Percentiles rank a stretch among this genome's conserved stretches.
phyloP scores from a whole-genome alignment of 1,140 invertebrate genomes.

The Microplitis mediator region DNA sequence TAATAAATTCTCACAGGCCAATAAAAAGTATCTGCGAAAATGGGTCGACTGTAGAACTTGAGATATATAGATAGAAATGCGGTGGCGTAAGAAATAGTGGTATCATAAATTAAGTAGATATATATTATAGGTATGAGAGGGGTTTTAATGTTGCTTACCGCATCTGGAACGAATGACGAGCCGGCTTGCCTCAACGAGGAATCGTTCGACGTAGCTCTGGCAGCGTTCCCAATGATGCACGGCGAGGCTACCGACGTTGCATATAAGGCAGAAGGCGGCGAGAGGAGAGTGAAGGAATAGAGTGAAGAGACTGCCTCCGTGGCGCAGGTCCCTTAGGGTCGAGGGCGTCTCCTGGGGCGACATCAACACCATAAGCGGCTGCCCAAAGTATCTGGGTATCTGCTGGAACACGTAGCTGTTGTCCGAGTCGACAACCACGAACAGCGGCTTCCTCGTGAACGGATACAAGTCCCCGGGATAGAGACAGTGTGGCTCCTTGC shows the following conservation, averaged over 20 bases:
- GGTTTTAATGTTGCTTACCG: conserved; percentile 66
- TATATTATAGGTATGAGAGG: neutral
- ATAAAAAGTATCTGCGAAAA: conserved; percentile 10
- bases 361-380: conserved; percentile 93
- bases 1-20: conserved; percentile 4
- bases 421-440: conserved; percentile 93
- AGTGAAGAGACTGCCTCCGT: conserved; percentile 92
- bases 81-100: neutral
- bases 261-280: conserved; percentile 91
- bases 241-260: conserved; percentile 84
- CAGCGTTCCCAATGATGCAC: conserved; percentile 90
- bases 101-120: neutral
- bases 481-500: conserved; percentile 85
- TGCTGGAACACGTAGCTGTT: conserved; percentile 94
- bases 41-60: conserved; percentile 1
- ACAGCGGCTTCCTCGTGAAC: conserved; percentile 89
- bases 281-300: conserved; percentile 93
- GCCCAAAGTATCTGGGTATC: conserved; percentile 90
- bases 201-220: conserved; percentile 85
- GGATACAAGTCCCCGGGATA: conserved; percentile 93
- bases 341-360: conserved; percentile 89
- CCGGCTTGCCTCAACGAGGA: conserved; percentile 86
- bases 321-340: conserved; percentile 85
- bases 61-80: neutral
- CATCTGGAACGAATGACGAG: conserved; percentile 82